Evolutionary conservation across 2,797 vertebrate genomes (phyloP), one percentile per base, ranked within the genome.

Genomic region (Lerista edwardsae): DNA sequence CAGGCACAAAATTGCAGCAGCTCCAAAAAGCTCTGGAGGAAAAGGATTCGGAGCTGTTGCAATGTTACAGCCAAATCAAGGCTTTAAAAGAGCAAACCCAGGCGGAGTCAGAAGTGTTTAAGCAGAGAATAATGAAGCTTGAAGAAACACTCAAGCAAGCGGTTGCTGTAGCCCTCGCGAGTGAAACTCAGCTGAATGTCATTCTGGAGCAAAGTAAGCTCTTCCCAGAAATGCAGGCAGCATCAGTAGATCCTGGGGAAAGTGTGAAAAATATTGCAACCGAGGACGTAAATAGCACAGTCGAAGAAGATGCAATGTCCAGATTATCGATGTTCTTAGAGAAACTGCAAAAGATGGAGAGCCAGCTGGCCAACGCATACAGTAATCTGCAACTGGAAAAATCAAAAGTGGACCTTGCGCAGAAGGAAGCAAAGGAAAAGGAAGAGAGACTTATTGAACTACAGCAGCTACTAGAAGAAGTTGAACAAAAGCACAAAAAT

Each of bases 91-190:
- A 97, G 64, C 93, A 97, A 92, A 94, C 91, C 3, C 95, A 96
- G 76, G 90, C 90, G 73, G 92, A 96, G 69, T 95, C 94, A 17
- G 94, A 95, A 61, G 27, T 69, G 17, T 97, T 98, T 27, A 94
- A 95, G 27, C 91, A 90, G 59, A 97, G 92, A 84, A 92, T 98
- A 71, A 77, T 90, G 6, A 91, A 94, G 68, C 94, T 99, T 68
- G 97, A 98, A 94, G 96, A 96, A 34, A 89, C 88, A 21, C 94
- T 99, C 83, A 94, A 96, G 90, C 97, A 98, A 87, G 98, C 97
- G 55, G 91, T 97, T 82, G 97, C 97, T 15, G 96, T 95, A 12
- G 95, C 93, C 14, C 94, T 98, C 41, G 97, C 97, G 85, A 97
- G 95, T 94, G 97, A 98, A 84, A 96, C 96, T 84, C 97, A 98